A percentile compares a stretch with the other conserved stretches of the same genome.
These are phyloP conservation scores for Romanogobio albipinnatus DNA, from an alignment of 2,113 vertebrate species.

Conservation along the genomic window DNA sequence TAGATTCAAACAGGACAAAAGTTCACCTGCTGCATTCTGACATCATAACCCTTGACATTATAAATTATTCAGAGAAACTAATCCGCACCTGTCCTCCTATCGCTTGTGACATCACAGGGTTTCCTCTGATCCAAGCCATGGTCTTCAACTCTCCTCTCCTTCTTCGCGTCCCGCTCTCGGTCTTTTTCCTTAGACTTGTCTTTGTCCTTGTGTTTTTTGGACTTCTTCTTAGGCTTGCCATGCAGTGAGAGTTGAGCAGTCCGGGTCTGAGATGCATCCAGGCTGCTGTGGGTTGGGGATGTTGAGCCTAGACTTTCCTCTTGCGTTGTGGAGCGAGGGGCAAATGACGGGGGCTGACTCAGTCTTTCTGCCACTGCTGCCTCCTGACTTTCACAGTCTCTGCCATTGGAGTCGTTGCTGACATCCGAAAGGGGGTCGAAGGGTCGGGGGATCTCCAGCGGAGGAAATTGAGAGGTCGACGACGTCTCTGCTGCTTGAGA, in stretches of 20 bases:
- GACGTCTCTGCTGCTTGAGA: constrained; percentile 60
- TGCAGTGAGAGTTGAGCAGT: constrained; percentile 67
- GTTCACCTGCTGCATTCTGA: not conserved
- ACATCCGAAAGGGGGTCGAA: constrained; percentile 87
- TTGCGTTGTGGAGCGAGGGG: constrained; percentile 43
- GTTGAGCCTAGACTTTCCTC: constrained; percentile 46
- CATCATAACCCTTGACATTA: not conserved
- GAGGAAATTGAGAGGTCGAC: constrained; percentile 71
- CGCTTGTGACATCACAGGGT: constrained; percentile 70
- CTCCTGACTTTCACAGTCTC: constrained; percentile 83
- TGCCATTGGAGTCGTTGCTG: constrained; percentile 87
- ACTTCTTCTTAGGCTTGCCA: constrained; percentile 87
- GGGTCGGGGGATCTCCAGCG: constrained; percentile 80
- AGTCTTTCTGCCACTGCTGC: constrained; percentile 72
- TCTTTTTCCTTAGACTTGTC: constrained; percentile 82
- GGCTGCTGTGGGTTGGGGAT: constrained; percentile 58
- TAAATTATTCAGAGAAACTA: constrained; percentile 7
- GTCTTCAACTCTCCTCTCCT: constrained; percentile 68
- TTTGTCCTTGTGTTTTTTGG: constrained; percentile 94
- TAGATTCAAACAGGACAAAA: not conserved
- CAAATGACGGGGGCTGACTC: constrained; percentile 67
- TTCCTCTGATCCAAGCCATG: constrained; percentile 66
- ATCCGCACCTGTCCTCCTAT: constrained; percentile 79
- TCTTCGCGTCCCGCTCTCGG: constrained; percentile 56
- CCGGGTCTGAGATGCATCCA: constrained; percentile 62